Base-by-base conservation (phyloP, 2,113 vertebrate species). In the Chrysochloris asiatica region DNA sequence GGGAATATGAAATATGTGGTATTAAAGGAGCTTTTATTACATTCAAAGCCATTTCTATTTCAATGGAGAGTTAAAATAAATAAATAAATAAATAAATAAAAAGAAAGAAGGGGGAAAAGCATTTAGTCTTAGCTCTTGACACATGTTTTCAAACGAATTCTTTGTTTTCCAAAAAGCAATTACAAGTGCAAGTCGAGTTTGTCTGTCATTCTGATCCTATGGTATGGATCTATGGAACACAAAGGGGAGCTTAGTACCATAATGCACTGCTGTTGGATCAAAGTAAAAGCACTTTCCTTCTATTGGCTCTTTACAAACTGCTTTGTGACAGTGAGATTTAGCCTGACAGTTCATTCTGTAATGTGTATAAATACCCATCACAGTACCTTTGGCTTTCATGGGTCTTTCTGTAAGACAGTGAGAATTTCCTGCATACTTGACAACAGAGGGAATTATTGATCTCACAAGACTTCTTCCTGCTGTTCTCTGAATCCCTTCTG, bases 161-260 rank as follows among this genome's bases (percentile, higher is more conserved):
- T 87, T 87, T 88, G 67, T 5, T 95, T 96, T 95, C 45, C 92
- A 81, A 63, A 88, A 95, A 92, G 21, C 14, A 94, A 63, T n/a
- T 85, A 67, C 17, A 59, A 33, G 71, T n/a, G 13, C 6, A 94
- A 82, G 61, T 5, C 38, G 12, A n/a, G 48, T 2, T 6, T 3
- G 78, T 63, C 50, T 87, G 19, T 11, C 65, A 79, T 45, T 95
- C 16, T 65, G 10, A 81, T 92, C 82, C 80, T 69, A 92, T 16
- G 8, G 28, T 89, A 47, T 79, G 19, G 5, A 48, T 1, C 5
- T 88, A 33, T 13, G 6, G 30, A 17, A 24, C 2, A 33, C 4
- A n/a, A 59, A 38, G 8, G 24, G 33, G 36, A 2, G 28, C 26
- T 54, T 50, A 92, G 47, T 1, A 0, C 30, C 21, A 71, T 48